Evolutionary conservation across 2,113 vertebrate species (phyloP), one percentile per base, ranked within the genome.

Genomic region (Hucho hucho): DNA sequence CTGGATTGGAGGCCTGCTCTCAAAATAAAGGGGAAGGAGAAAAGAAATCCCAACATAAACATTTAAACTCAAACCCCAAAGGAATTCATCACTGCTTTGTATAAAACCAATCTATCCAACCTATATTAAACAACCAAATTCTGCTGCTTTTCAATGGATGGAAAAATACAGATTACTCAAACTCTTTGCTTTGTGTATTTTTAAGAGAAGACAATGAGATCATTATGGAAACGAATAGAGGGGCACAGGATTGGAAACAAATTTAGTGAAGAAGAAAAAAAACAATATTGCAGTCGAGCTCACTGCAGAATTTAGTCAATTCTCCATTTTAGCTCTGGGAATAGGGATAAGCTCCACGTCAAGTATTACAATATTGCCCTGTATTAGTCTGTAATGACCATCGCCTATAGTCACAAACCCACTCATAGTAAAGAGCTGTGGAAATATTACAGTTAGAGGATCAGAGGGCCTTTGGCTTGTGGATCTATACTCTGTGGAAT

Each of bases 101-200:
- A 64, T 58, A 78, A 75, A 73, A 78, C 68, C 29, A 78, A 79
- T 73, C 72, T 71, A 59, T 74, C 56, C 72, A 47, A 46, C 25
- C 56, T 24, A 79, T 70, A 74, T 79, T 79, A 76, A 79, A 73
- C 70, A 72, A 58, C 43, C 64, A 69, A 58, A 75, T 66, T 71
- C 64, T 49, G 29, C 64, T 22, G n/a, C 64, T 75, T 59, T 37
- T 53, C 28, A 74, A 79, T 58, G 18, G 66, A 64, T 70, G 37
- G 26, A 58, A 59, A 24, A n/a, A 18, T 29, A 74, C 75, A 32
- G 64, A 68, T 81, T 63, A 75, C 47, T 69, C 66, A 32, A 32
- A 24, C 73, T 46, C 29, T 75, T 72, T 65, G 24, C 64, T 75
- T 75, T 68, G 32, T 72, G 68, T 49, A 16, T 75, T 59, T 69